These are phyloP conservation scores for Scaptomyza tumidula DNA, from an alignment of 2,888 invertebrate species.

Conservation along the genomic window DNA sequence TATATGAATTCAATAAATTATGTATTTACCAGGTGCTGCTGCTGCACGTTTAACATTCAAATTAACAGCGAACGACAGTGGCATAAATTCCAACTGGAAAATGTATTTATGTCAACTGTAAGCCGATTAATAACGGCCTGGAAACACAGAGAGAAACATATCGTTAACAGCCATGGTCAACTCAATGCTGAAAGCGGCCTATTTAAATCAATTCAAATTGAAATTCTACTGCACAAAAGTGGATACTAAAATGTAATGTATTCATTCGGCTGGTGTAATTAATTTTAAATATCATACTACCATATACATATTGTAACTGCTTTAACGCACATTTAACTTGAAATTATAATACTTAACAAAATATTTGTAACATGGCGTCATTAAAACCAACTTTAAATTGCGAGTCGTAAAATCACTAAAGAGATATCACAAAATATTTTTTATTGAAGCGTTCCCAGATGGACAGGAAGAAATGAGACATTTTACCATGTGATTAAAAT, in stretches of 20 bases:
- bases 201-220: conserved; percentile 74
- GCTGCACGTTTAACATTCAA: conserved; percentile 62
- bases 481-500: conserved; percentile 62
- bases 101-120: conserved; percentile 61
- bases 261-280: conserved; percentile 54
- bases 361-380: conserved; percentile 24
- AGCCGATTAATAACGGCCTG: conserved; percentile 72
- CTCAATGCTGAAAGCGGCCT: conserved; percentile 32
- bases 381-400: conserved; percentile 36
- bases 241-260: conserved; percentile 59
- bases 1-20: conserved; percentile 55
- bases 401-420: conserved; percentile 31
- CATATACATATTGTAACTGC: conserved; percentile 16
- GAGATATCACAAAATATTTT: conserved; percentile 35
- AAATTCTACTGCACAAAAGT: conserved; percentile 34
- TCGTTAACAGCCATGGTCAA: conserved; percentile 8
- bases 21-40: conserved; percentile 69
- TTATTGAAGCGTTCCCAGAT: conserved; percentile 55
- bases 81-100: conserved; percentile 64
- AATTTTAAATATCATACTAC: conserved; percentile 53
- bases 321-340: conserved; percentile 39
- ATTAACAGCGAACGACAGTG: conserved; percentile 55
- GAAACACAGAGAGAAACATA: conserved; percentile 16
- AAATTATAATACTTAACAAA: conserved; percentile 53
- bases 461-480: conserved; percentile 2